Percentiles rank a stretch among this genome's conserved stretches.
Evolutionary conservation across 2,113 vertebrate genomes (phyloP).

Genomic region (Mobula birostris): DNA sequence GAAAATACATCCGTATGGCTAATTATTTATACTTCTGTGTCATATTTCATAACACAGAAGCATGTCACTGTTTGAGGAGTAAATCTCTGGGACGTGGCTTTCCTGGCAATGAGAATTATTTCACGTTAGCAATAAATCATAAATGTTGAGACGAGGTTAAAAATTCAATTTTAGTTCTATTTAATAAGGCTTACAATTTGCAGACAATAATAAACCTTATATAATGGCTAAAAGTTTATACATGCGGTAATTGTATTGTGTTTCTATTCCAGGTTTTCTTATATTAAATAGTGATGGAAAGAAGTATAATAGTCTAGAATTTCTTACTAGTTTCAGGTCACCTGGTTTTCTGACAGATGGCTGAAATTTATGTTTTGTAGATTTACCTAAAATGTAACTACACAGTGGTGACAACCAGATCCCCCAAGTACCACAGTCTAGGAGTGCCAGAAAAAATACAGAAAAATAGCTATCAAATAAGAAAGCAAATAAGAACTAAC

Average conservation of each 20-base stretch:
- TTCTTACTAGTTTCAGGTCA: too few relatives aligned
- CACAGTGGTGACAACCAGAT: too few relatives aligned
- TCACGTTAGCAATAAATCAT: not conserved
- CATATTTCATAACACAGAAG: not conserved
- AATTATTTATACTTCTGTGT: not conserved
- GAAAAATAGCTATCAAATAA: too few relatives aligned
- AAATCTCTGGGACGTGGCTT: not conserved
- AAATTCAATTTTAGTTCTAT: not conserved
- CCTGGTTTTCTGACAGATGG: too few relatives aligned
- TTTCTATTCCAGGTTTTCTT: not conserved
- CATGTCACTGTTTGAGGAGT: not conserved
- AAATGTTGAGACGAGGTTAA: not conserved
- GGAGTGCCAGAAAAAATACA: too few relatives aligned
- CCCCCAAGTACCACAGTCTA: too few relatives aligned
- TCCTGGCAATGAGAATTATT: not conserved
- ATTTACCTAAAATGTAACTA: too few relatives aligned
- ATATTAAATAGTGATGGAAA: not conserved
- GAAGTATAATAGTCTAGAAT: too few relatives aligned
- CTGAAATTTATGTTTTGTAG: too few relatives aligned
- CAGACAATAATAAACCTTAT: not conserved
- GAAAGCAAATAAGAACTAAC: too few relatives aligned
- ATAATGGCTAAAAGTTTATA: not conserved
- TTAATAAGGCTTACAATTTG: not conserved
- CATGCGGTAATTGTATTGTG: not conserved
- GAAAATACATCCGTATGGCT: not conserved